These are phyloP conservation scores for Cheiracanthium punctorium DNA, from an alignment of 2,888 invertebrate species.

Conservation along the genomic window DNA sequence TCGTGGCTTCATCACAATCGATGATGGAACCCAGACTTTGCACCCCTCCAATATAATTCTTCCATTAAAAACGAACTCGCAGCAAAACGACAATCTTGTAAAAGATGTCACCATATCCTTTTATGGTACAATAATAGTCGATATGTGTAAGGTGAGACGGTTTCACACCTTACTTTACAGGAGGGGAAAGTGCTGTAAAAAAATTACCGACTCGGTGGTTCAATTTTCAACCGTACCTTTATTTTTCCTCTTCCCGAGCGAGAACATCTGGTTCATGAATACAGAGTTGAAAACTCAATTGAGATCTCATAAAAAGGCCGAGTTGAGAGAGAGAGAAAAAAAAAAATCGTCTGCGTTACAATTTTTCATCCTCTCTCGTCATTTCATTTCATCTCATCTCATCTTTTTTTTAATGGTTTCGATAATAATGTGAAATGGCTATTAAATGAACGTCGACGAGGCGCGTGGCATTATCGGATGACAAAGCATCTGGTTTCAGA, in stretches of 20 bases:
- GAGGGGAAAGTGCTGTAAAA: neutral
- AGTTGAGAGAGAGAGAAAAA: neutral
- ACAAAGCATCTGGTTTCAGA: too few species aligned
- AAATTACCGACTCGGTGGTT: neutral
- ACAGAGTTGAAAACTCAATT: neutral
- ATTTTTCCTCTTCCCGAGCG: too few species aligned
- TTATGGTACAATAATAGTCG: neutral
- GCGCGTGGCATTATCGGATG: too few species aligned
- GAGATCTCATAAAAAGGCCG: neutral
- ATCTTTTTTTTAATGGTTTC: neutral
- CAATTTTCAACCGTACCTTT: conserved; percentile 4
- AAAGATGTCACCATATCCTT: conserved; percentile 10
- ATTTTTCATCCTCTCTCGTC: neutral
- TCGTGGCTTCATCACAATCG: too few species aligned
- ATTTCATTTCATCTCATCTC: neutral
- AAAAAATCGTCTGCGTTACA: neutral
- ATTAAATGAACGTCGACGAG: too few species aligned
- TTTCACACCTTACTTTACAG: neutral
- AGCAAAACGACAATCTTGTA: neutral
- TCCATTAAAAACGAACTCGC: neutral
- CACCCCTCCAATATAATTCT: neutral
- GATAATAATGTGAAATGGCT: neutral
- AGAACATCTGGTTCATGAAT: neutral
- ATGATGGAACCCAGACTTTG: too few species aligned
- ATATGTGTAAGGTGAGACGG: neutral